A percentile compares a stretch with the other conserved stretches of the same genome.
These are phyloP conservation scores for Trilocha varians DNA, from an alignment of 2,888 invertebrate species.

Conservation along the genomic window DNA sequence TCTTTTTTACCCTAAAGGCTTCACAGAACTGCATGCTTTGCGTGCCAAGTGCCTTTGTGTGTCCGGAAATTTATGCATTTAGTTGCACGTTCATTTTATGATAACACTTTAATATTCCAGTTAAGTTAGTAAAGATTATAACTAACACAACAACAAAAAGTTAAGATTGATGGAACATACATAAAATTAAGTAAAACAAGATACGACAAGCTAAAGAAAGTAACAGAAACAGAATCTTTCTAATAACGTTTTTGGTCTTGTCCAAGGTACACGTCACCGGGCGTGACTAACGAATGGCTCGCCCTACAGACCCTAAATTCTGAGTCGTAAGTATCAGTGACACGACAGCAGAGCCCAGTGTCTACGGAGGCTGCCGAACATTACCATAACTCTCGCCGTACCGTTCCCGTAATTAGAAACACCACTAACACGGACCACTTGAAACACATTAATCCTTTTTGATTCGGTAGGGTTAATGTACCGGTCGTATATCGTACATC, in stretches of 20 bases:
- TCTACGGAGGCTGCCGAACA: conserved; percentile 58
- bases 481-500: conserved; percentile 45
- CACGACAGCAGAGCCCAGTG: conserved; percentile 42
- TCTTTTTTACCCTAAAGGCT: conserved; percentile 63
- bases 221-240: conserved; percentile 55
- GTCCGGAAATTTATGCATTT: conserved; percentile 62
- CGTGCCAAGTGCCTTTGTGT: conserved; percentile 61
- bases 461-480: conserved; percentile 55
- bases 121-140: background rate
- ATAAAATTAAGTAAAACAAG: background rate
- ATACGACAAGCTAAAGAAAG: conserved; percentile 45
- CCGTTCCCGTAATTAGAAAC: conserved; percentile 66
- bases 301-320: conserved; percentile 73
- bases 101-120: conserved; percentile 15
- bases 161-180: background rate
- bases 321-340: conserved; percentile 71
- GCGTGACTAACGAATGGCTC: conserved; percentile 73
- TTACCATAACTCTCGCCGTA: conserved; percentile 63
- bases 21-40: conserved; percentile 52
- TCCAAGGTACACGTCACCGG: conserved; percentile 74
- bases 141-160: background rate
- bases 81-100: conserved; percentile 50
- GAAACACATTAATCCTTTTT: conserved; percentile 62
- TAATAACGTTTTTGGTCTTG: conserved; percentile 73
- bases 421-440: conserved; percentile 60